A percentile compares a stretch with the other conserved stretches of the same genome.
phyloP scores from a whole-genome alignment of 2,113 vertebrate genomes.

The Grammomys surdaster region DNA sequence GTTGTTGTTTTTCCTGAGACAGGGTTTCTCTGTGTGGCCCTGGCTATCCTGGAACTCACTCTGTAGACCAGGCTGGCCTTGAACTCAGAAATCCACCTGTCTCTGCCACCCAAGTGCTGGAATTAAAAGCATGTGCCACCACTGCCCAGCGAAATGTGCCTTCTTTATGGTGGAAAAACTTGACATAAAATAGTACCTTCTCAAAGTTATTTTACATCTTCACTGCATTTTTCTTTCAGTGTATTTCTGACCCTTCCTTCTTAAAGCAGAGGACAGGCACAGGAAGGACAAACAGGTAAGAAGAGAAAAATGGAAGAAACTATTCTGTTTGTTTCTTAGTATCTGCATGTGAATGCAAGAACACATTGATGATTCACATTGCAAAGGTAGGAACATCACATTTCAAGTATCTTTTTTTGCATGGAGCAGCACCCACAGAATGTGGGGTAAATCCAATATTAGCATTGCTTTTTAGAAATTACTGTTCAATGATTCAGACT shows the following conservation, averaged over 20 bases:
- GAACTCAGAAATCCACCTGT: too few species aligned
- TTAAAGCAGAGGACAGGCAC: neutral
- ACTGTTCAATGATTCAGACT: conserved; percentile 56
- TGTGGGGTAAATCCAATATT: conserved; percentile 30
- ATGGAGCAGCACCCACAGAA: neutral
- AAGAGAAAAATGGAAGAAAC: neutral
- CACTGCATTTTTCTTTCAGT: neutral
- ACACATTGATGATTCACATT: neutral
- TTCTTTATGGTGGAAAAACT: neutral
- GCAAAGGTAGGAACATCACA: neutral
- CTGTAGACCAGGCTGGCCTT: too few species aligned
- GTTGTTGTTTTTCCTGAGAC: too few species aligned
- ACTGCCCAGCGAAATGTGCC: too few species aligned
- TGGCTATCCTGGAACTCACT: too few species aligned
- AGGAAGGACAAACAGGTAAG: neutral
- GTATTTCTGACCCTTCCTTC: neutral
- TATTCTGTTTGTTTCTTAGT: neutral
- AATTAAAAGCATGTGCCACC: too few species aligned
- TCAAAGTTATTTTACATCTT: neutral
- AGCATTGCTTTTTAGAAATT: conserved; percentile 49
- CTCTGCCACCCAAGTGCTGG: too few species aligned
- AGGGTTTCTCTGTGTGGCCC: too few species aligned
- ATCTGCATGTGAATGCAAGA: neutral
- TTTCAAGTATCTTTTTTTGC: neutral
- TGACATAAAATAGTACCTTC: neutral